Percentiles rank a stretch among this genome's conserved stretches.
Conservation (phyloP, 2,113 vertebrate species). For the Tursiops truncatus region DNA sequence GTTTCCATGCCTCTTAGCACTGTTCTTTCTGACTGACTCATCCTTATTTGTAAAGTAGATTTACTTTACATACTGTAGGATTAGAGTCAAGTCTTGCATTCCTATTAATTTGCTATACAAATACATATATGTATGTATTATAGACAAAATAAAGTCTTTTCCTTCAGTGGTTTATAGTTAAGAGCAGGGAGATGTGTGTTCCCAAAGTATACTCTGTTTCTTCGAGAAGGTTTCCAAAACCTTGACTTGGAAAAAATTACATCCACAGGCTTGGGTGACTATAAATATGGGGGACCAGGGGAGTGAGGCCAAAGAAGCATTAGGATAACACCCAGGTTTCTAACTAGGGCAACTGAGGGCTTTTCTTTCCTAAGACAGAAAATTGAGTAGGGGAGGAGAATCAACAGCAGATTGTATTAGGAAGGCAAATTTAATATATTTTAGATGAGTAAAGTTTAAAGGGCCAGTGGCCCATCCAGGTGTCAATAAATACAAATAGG, state of each 20-base stretch:
- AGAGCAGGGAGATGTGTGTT: neutral
- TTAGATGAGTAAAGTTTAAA: neutral
- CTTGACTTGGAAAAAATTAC: neutral
- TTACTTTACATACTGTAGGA: neutral
- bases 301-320: neutral
- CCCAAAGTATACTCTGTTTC: neutral
- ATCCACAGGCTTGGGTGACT: neutral
- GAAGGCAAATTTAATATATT: neutral
- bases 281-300: neutral
- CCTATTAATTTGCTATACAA: neutral
- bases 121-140: neutral
- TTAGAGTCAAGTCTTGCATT: neutral
- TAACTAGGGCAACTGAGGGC: neutral
- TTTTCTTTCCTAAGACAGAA: neutral
- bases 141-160: neutral
- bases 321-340: neutral
- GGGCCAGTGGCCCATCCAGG: neutral
- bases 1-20: neutral
- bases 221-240: neutral
- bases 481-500: neutral
- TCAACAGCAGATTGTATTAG: neutral
- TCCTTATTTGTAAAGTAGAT: neutral
- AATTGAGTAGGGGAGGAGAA: neutral
- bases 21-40: neutral
- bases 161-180: neutral